Conservation (phyloP, 2,113 vertebrate genomes). For the Saguinus midas region DNA sequence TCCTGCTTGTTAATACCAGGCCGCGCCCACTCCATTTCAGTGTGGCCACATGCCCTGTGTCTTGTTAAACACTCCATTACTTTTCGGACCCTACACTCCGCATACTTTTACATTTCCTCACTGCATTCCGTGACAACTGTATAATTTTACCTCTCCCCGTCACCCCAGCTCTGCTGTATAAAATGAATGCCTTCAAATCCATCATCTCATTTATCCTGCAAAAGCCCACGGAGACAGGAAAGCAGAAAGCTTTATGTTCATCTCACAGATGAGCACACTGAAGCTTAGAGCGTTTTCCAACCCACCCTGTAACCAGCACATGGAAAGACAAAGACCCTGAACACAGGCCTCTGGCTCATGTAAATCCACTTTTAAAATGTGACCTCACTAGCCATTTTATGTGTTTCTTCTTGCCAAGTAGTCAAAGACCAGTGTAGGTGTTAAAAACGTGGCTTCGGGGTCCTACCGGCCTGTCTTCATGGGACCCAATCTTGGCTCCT, state of each 20-base stretch:
- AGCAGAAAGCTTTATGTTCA: background rate
- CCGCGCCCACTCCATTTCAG: background rate
- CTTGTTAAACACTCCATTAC: background rate
- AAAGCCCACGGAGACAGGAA: background rate
- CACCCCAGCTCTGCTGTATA: accelerated
- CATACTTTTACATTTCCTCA: background rate
- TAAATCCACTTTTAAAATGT: too few relatives aligned
- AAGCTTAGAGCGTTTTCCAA: background rate
- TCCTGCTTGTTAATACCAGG: background rate
- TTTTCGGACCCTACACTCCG: background rate
- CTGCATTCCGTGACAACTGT: background rate
- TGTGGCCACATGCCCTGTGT: background rate
- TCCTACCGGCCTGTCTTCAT: background rate
- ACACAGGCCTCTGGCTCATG: background rate
- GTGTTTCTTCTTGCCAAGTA: background rate
- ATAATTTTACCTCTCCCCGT: background rate
- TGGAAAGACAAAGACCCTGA: background rate
- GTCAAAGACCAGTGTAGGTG: too few relatives aligned
- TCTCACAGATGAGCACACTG: background rate
- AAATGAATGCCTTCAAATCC: background rate
- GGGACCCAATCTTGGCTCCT: background rate
- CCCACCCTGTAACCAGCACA: accelerated
- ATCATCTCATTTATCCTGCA: background rate
- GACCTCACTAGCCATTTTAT: accelerated
- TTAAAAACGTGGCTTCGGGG: background rate